Evolutionary conservation across 2,113 vertebrate species (phyloP).

Genomic region (Triplophysa rosa): DNA sequence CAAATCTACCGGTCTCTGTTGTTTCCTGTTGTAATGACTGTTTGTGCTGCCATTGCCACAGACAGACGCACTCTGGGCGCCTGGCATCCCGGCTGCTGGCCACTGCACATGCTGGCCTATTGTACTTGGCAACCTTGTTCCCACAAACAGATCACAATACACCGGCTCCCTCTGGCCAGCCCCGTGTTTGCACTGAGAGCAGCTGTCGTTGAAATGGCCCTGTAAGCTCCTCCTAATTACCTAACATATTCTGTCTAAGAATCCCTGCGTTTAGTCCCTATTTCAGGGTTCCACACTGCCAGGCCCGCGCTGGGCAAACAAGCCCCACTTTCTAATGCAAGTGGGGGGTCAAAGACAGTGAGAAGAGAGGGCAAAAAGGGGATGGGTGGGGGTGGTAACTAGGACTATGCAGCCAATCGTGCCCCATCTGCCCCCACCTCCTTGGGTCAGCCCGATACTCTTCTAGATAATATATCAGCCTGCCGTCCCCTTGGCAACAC

Average conservation of each 20-base stretch:
- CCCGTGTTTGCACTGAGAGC: constrained; percentile 56
- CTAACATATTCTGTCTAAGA: constrained; percentile 71
- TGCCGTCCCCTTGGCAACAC: constrained; percentile 68
- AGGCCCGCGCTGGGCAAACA: constrained; percentile 58
- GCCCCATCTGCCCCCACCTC: constrained; percentile 47
- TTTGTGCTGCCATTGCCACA: constrained; percentile 43
- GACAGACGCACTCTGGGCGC: constrained; percentile 35
- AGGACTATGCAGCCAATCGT: constrained; percentile 25
- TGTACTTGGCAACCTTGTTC: constrained; percentile 53
- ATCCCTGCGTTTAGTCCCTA: constrained; percentile 53
- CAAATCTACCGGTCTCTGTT: constrained; percentile 28
- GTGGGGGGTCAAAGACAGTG: constrained; percentile 46
- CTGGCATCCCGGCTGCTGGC: constrained; percentile 31
- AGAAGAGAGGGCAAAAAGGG: constrained; percentile 31
- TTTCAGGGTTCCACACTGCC: constrained; percentile 42
- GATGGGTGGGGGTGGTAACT: constrained; percentile 44
- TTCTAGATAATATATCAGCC: constrained; percentile 76
- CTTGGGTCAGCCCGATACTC: constrained; percentile 67
- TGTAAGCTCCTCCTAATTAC: constrained; percentile 75
- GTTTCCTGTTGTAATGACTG: constrained; percentile 40
- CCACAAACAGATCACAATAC: constrained; percentile 54
- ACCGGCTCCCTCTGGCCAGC: constrained; percentile 43
- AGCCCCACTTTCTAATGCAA: constrained; percentile 44
- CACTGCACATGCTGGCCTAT: constrained; percentile 48
- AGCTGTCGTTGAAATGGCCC: constrained; percentile 72